Conservation (phyloP, 2,888 invertebrate species). For the Tachystola acroxantha region DNA sequence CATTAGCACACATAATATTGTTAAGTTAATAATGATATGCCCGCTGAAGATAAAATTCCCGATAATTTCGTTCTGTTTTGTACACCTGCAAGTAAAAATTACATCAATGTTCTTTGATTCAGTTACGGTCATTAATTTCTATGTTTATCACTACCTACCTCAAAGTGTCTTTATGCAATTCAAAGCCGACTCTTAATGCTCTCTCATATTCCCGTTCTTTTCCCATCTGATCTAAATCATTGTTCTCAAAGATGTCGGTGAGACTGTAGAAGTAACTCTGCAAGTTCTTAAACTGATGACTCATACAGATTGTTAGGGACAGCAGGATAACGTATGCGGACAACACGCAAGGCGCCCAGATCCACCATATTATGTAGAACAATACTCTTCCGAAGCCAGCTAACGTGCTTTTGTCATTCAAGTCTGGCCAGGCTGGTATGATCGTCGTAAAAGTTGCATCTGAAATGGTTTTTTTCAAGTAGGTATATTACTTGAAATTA, state of each 20-base stretch:
- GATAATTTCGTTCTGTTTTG: too few relatives aligned
- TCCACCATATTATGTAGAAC: constrained; percentile 28
- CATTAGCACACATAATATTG: too few relatives aligned
- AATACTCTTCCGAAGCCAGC: constrained; percentile 20
- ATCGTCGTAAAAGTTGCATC: constrained; percentile 24
- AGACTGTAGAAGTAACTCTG: constrained; percentile 42
- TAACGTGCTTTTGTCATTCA: constrained; percentile 14
- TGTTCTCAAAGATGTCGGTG: constrained; percentile 27
- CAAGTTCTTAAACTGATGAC: constrained; percentile 41
- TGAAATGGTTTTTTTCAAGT: too few relatives aligned
- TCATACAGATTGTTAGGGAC: constrained; percentile 24
- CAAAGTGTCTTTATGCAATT: constrained; percentile 38
- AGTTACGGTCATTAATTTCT: too few relatives aligned
- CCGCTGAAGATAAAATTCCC: too few relatives aligned
- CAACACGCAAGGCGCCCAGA: constrained; percentile 22
- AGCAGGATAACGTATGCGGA: constrained; percentile 23
- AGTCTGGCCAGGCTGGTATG: constrained; percentile 30
- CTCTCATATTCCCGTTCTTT: constrained; percentile 38
- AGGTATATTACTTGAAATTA: too few relatives aligned
- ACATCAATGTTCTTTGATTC: too few relatives aligned
- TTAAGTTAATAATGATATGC: too few relatives aligned
- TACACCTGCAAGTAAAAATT: too few relatives aligned
- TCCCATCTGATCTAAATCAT: constrained; percentile 21
- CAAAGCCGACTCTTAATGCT: constrained; percentile 38
- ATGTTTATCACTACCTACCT: too few relatives aligned